Conservation (phyloP, 2,888 invertebrate genomes). For the Theodoxus fluviatilis region DNA sequence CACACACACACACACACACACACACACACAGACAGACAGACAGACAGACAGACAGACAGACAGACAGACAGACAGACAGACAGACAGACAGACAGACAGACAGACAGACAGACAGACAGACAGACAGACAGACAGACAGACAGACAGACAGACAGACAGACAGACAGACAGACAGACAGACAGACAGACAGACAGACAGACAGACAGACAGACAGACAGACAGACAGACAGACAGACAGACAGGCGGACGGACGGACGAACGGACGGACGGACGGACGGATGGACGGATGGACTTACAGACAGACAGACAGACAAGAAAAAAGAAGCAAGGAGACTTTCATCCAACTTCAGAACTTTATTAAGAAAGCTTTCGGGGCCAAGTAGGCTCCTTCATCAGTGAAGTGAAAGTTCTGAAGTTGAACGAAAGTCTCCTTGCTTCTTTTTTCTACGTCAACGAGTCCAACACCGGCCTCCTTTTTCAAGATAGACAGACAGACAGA, state of each 20-base stretch:
- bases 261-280: not conserved
- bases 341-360: not conserved
- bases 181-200: conserved; percentile 12
- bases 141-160: conserved; percentile 12
- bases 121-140: conserved; percentile 10
- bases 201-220: conserved; percentile 13
- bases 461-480: not conserved
- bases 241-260: not conserved
- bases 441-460: not conserved
- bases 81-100: conserved; percentile 12
- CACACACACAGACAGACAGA: not conserved
- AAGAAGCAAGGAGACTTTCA: not conserved
- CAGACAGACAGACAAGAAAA: not conserved
- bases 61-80: conserved; percentile 10
- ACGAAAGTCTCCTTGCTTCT: too few relatives aligned
- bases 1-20: conserved; percentile 8
- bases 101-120: conserved; percentile 1
- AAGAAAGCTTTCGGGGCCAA: not conserved
- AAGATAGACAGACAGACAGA: conserved; percentile 5
- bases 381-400: too few relatives aligned
- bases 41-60: conserved; percentile 1
- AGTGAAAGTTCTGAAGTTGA: too few relatives aligned
- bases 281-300: not conserved
- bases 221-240: conserved; percentile 17
- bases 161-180: conserved; percentile 22